Evolutionary conservation across 2,797 vertebrate genomes (phyloP).

Genomic region (Craterocephalus amniculus): DNA sequence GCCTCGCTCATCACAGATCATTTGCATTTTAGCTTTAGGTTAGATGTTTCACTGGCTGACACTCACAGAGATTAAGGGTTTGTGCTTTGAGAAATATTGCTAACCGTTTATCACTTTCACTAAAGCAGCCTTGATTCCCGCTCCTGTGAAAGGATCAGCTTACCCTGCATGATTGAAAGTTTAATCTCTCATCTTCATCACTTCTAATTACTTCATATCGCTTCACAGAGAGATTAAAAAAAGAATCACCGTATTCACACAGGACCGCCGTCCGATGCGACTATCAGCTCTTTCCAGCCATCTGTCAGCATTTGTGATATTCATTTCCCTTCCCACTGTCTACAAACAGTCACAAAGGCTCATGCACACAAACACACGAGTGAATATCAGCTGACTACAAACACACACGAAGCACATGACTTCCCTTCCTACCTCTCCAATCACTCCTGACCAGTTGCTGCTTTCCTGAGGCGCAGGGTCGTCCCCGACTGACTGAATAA

Average conservation of each 20-base stretch:
- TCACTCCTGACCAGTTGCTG: conserved; percentile 48
- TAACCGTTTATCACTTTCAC: neutral
- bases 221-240: conserved; percentile 26
- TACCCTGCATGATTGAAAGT: conserved; percentile 12
- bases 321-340: conserved; percentile 50
- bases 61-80: conserved; percentile 5
- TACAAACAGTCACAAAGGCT: conserved; percentile 18
- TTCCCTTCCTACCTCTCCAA: conserved; percentile 21
- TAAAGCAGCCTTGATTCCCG: neutral
- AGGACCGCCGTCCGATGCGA: neutral
- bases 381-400: conserved; percentile 35
- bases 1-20: neutral
- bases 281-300: conserved; percentile 47
- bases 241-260: neutral
- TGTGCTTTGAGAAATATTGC: neutral
- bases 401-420: conserved; percentile 59
- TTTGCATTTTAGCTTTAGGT: neutral
- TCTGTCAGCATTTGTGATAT: conserved; percentile 61
- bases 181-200: conserved; percentile 30
- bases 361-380: conserved; percentile 1
- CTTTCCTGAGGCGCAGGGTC: conserved; percentile 22
- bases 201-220: conserved; percentile 32
- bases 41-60: neutral
- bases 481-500: conserved; percentile 10
- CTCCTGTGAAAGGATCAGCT: neutral